These are phyloP conservation scores for Pissodes strobi DNA, from an alignment of 1,140 invertebrate species.

Conservation along the genomic window DNA sequence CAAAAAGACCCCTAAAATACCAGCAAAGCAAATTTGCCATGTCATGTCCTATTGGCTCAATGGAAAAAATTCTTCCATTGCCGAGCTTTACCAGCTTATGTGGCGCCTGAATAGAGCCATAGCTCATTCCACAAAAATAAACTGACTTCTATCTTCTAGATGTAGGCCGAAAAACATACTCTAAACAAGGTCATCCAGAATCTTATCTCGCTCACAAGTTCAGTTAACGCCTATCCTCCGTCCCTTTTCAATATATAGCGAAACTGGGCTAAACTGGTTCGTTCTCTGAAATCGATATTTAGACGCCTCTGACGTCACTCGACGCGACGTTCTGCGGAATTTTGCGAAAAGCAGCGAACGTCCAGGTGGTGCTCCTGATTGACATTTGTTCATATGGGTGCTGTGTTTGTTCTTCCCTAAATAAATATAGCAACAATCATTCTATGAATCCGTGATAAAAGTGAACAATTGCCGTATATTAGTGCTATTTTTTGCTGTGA, in stretches of 20 bases:
- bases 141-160: slow-evolving; percentile 47
- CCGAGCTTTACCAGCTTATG: slow-evolving; percentile 38
- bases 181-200: slow-evolving; percentile 44
- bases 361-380: slow-evolving; percentile 54
- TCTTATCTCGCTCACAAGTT: slow-evolving; percentile 1
- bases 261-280: slow-evolving; percentile 44
- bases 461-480: not conserved
- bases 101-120: slow-evolving; percentile 47
- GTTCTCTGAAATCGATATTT: slow-evolving; percentile 53
- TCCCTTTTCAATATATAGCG: slow-evolving; percentile 30
- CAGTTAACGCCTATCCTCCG: not conserved
- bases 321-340: slow-evolving; percentile 48
- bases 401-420: slow-evolving; percentile 25
- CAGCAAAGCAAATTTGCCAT: slow-evolving; percentile 15
- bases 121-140: slow-evolving; percentile 51
- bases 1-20: slow-evolving; percentile 30
- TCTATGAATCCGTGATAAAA: not conserved
- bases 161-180: slow-evolving; percentile 48
- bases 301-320: slow-evolving; percentile 55
- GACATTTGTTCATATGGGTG: slow-evolving; percentile 52
- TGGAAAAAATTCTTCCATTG: slow-evolving; percentile 28
- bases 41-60: slow-evolving; percentile 31
- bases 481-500: not conserved
- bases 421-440: slow-evolving; percentile 16
- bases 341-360: slow-evolving; percentile 47